Evolutionary conservation across 2,888 invertebrate genomes (phyloP).

Genomic region (Microplitis manilae): DNA sequence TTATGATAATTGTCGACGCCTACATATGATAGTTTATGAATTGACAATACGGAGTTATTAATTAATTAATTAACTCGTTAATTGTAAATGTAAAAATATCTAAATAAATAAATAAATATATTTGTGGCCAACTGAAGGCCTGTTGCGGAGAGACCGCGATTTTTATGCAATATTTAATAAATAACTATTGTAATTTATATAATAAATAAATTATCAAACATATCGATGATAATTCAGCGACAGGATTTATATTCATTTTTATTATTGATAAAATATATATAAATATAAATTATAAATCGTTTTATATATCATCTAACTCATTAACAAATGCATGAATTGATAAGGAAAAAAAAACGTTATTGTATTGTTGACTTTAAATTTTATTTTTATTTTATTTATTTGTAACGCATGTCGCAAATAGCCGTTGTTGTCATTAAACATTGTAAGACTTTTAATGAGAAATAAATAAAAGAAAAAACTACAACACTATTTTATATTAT

Average conservation of each 20-base stretch:
- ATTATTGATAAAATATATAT: background rate
- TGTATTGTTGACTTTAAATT: background rate
- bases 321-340: background rate
- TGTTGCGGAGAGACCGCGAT: background rate
- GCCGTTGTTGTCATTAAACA: background rate
- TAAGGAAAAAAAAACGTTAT: background rate
- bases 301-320: background rate
- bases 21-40: slow-evolving; percentile 28
- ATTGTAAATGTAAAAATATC: background rate
- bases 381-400: slow-evolving; percentile 1
- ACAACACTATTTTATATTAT: background rate
- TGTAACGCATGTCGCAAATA: background rate
- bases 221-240: background rate
- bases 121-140: background rate
- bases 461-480: background rate
- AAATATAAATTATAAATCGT: background rate
- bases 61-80: background rate
- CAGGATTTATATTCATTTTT: background rate
- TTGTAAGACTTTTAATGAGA: background rate
- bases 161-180: slow-evolving; percentile 1
- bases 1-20: background rate
- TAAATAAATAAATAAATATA: background rate
- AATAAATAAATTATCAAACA: background rate
- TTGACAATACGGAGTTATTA: slow-evolving; percentile 29
- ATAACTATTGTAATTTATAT: background rate